phyloP scores from a whole-genome alignment of 2,113 vertebrate genomes.

The Archocentrus centrarchus region DNA sequence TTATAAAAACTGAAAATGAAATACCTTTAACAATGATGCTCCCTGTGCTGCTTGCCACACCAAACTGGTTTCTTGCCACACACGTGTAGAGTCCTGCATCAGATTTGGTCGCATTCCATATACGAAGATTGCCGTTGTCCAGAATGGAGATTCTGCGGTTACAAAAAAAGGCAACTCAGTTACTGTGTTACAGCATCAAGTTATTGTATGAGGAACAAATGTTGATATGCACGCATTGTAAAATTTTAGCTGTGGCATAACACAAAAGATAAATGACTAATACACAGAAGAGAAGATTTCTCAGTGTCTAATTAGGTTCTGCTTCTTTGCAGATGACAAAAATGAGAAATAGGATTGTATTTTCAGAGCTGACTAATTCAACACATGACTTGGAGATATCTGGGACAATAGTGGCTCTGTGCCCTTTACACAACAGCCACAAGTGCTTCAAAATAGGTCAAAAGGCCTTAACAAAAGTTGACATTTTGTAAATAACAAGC shows the following conservation, averaged over 20 bases:
- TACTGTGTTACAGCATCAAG: not conserved
- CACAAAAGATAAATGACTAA: slow-evolving; percentile 24
- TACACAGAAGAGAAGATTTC: slow-evolving; percentile 7
- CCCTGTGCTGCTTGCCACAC: slow-evolving; percentile 92
- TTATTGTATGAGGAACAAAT: not conserved
- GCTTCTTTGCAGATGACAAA: slow-evolving; percentile 38
- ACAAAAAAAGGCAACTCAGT: slow-evolving; percentile 28
- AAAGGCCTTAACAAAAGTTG: slow-evolving; percentile 58
- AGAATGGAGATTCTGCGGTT: slow-evolving; percentile 85
- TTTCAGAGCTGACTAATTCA: slow-evolving; percentile 62
- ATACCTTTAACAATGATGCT: slow-evolving; percentile 94
- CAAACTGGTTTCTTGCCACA: slow-evolving; percentile 92
- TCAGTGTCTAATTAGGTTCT: slow-evolving; percentile 48
- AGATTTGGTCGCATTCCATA: slow-evolving; percentile 89
- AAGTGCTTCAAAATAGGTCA: slow-evolving; percentile 67
- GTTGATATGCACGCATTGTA: not conserved
- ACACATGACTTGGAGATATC: slow-evolving; percentile 44
- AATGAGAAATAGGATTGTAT: slow-evolving; percentile 36
- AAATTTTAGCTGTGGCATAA: not conserved
- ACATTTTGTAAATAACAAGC: slow-evolving; percentile 71
- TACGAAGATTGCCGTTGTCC: slow-evolving; percentile 91
- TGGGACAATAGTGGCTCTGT: slow-evolving; percentile 48
- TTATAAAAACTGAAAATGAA: slow-evolving; percentile 19
- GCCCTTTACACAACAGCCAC: slow-evolving; percentile 64
- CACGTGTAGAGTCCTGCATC: slow-evolving; percentile 94